Evolutionary conservation across 2,113 vertebrate species (phyloP).

Genomic region (Pao palembangensis): DNA sequence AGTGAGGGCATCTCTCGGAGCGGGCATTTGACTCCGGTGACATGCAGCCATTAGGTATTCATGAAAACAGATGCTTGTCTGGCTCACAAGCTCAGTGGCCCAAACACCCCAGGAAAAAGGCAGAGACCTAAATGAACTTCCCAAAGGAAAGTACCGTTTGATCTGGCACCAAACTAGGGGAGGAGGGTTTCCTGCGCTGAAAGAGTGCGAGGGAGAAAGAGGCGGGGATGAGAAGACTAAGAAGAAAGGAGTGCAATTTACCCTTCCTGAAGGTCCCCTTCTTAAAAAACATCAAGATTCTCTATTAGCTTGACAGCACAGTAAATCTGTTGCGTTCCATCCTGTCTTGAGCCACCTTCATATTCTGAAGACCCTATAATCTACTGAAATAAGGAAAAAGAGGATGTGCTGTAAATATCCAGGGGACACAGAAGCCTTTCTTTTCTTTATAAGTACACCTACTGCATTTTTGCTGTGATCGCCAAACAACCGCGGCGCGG

Average conservation of each 20-base stretch:
- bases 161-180: slow-evolving; percentile 55
- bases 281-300: no score
- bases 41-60: slow-evolving; percentile 66
- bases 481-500: background rate
- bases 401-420: no score
- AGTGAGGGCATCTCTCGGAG: slow-evolving; percentile 53
- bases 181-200: slow-evolving; percentile 38
- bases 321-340: no score
- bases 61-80: slow-evolving; percentile 69
- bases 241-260: background rate
- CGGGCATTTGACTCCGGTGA: slow-evolving; percentile 64
- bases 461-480: no score
- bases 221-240: background rate
- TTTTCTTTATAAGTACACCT: no score
- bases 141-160: slow-evolving; percentile 44
- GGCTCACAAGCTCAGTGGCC: slow-evolving; percentile 53
- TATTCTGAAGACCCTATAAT: no score
- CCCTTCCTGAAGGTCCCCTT: no score
- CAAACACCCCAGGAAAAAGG: slow-evolving; percentile 50
- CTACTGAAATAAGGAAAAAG: no score
- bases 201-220: background rate
- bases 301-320: no score
- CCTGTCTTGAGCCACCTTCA: no score
- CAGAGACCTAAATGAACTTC: slow-evolving; percentile 63
- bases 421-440: no score